A percentile compares a stretch with the other conserved stretches of the same genome.
These are phyloP conservation scores for Morpho helenor DNA, from an alignment of 2,888 invertebrate species.

Conservation along the genomic window DNA sequence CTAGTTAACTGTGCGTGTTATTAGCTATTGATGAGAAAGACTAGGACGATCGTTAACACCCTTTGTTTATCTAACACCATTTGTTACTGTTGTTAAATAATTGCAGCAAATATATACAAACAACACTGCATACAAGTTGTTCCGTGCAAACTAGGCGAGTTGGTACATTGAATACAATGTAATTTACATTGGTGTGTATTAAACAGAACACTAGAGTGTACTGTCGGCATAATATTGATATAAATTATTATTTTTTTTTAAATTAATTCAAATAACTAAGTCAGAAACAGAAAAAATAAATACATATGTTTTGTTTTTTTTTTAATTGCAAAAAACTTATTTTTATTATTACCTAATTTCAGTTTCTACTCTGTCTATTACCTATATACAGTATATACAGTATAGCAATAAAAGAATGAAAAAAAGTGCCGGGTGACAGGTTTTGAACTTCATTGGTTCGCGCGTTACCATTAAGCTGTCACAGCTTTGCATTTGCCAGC, in stretches of 20 bases:
- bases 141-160: constrained; percentile 7
- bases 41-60: too few relatives aligned
- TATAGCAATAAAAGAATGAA: too few relatives aligned
- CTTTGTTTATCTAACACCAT: too few relatives aligned
- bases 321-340: neutral
- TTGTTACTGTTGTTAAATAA: too few relatives aligned
- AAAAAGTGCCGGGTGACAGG: too few relatives aligned
- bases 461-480: too few relatives aligned
- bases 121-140: neutral
- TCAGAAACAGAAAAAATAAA: neutral
- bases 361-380: too few relatives aligned
- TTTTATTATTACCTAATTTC: neutral
- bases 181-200: constrained; percentile 12
- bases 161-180: constrained; percentile 9
- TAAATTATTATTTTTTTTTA: neutral
- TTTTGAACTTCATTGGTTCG: too few relatives aligned
- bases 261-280: neutral
- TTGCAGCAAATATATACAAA: neutral
- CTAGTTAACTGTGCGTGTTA: too few relatives aligned
- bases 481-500: too few relatives aligned
- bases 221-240: neutral
- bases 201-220: neutral
- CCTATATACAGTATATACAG: too few relatives aligned
- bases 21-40: too few relatives aligned
- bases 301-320: neutral